Conservation (phyloP, 2,888 invertebrate species). For the Stenoptilia bipunctidactyla region DNA sequence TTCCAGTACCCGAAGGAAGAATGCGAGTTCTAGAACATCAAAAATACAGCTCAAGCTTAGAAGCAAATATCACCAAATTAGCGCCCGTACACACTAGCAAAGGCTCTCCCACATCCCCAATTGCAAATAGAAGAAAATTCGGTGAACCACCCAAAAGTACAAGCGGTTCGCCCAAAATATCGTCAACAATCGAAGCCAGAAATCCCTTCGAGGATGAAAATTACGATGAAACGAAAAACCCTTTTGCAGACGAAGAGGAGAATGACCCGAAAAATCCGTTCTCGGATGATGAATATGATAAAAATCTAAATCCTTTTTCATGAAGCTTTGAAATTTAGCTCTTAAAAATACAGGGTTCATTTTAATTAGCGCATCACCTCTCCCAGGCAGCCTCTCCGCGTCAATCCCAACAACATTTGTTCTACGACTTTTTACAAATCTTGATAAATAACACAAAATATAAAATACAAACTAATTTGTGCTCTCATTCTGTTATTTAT, state of each 20-base stretch:
- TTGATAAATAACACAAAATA: too few relatives aligned
- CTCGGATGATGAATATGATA: constrained; percentile 76
- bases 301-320: constrained; percentile 81
- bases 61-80: constrained; percentile 65
- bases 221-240: constrained; percentile 75
- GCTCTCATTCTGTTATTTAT: too few relatives aligned
- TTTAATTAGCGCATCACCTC: too few relatives aligned
- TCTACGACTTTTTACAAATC: too few relatives aligned
- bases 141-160: constrained; percentile 20
- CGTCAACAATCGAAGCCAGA: constrained; percentile 24
- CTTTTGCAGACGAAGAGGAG: constrained; percentile 70
- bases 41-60: constrained; percentile 73
- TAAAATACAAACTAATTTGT: too few relatives aligned
- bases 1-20: constrained; percentile 70
- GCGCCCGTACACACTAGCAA: constrained; percentile 25
- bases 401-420: too few relatives aligned
- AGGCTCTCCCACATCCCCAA: neutral
- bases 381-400: too few relatives aligned
- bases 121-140: constrained; percentile 7
- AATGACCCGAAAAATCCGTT: constrained; percentile 70
- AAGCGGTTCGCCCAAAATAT: constrained; percentile 28
- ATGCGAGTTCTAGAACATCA: constrained; percentile 66
- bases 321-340: constrained; percentile 25
- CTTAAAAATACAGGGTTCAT: too few relatives aligned
- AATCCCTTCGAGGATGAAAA: constrained; percentile 58